Conservation (phyloP, 2,113 vertebrate genomes). For the Myrmecophaga tridactyla region DNA sequence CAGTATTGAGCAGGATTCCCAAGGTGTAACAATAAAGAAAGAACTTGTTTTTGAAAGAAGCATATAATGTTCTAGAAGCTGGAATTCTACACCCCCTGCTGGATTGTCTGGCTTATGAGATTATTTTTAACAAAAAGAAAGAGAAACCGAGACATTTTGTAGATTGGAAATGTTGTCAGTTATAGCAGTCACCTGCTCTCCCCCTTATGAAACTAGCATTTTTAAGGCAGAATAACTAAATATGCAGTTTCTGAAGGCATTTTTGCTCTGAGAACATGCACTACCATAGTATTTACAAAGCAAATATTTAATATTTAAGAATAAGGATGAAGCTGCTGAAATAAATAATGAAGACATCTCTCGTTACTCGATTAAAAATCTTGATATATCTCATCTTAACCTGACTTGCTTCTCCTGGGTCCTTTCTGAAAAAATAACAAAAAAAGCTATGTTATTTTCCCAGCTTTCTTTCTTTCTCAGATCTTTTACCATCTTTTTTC, state of each 20-base stretch:
- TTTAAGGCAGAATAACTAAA: not conserved
- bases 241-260: not conserved
- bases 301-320: not conserved
- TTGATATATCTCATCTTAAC: not conserved
- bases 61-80: conserved; percentile 36
- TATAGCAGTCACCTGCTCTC: not conserved
- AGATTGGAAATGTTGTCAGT: conserved; percentile 17
- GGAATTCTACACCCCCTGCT: conserved; percentile 78
- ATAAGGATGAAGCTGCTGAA: not conserved
- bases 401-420: not conserved
- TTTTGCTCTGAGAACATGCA: not conserved
- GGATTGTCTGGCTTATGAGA: conserved; percentile 70
- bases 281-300: not conserved
- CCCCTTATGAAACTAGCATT: not conserved
- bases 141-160: not conserved
- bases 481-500: not conserved
- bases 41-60: conserved; percentile 13
- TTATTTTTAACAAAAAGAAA: not conserved
- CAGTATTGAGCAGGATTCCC: conserved; percentile 3
- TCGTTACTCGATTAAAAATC: not conserved
- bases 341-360: not conserved
- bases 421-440: not conserved
- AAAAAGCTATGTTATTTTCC: not conserved
- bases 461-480: not conserved
- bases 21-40: not conserved